These are phyloP conservation scores for Telmatochromis sp. DNA, from an alignment of 2,113 vertebrate genomes.

Conservation along the genomic window DNA sequence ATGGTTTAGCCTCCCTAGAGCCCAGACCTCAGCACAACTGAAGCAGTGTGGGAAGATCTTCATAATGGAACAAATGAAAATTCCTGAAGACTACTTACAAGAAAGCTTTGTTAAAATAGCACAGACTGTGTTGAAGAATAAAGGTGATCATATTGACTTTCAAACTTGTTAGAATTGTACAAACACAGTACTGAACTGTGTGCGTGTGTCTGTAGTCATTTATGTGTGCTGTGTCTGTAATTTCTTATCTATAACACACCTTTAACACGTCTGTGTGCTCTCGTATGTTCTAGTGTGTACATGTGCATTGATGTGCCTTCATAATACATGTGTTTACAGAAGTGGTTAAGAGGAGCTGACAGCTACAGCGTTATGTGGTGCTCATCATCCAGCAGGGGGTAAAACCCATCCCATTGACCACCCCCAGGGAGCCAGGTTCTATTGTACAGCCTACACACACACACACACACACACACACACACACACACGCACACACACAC, in stretches of 20 bases:
- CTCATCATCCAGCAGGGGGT: slow-evolving; percentile 61
- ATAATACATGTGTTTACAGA: slow-evolving; percentile 7
- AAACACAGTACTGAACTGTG: background rate
- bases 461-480: slow-evolving; percentile 10
- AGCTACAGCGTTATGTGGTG: slow-evolving; percentile 52
- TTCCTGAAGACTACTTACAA: background rate
- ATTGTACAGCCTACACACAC: slow-evolving; percentile 60
- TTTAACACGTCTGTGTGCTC: background rate
- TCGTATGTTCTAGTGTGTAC: background rate
- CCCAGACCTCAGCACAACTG: background rate
- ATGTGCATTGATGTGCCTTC: background rate
- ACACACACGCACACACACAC: slow-evolving; percentile 11
- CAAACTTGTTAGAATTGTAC: background rate
- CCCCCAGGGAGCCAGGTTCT: slow-evolving; percentile 58
- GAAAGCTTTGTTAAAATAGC: background rate
- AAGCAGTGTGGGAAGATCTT: background rate
- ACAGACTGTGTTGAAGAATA: background rate
- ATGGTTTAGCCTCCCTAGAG: background rate
- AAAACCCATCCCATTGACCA: slow-evolving; percentile 60
- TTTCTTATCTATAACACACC: background rate
- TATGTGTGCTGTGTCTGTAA: background rate
- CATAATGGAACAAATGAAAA: background rate
- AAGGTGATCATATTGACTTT: background rate
- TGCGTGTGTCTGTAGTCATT: background rate
- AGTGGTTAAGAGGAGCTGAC: slow-evolving; percentile 56